These are phyloP conservation scores for Nephrotoma guestfalica DNA, from an alignment of 2,888 invertebrate species.

Conservation along the genomic window DNA sequence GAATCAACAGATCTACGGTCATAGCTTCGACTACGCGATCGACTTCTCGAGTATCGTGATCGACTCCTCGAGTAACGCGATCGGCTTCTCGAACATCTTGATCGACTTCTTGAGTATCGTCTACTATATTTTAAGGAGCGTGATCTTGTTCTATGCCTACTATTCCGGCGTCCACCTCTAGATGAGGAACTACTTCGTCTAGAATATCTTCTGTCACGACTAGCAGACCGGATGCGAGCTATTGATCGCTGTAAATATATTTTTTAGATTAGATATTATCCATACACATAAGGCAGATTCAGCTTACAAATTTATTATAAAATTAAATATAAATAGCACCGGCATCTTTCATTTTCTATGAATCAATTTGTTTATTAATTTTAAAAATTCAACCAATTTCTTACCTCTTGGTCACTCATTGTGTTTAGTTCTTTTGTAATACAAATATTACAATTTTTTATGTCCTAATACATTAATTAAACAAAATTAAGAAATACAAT, in stretches of 20 bases:
- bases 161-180: neutral
- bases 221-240: neutral
- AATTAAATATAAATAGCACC: neutral
- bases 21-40: conserved; percentile 41
- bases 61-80: conserved; percentile 13
- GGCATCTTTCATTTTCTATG: neutral
- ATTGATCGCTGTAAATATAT: neutral
- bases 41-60: conserved; percentile 14
- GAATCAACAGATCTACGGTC: conserved; percentile 50
- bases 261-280: neutral
- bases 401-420: conserved; percentile 1
- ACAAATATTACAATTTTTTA: neutral
- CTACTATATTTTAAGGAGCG: neutral
- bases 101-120: conserved; percentile 13
- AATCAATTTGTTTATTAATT: neutral
- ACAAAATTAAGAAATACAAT: neutral
- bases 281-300: neutral
- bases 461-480: neutral
- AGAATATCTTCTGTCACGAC: neutral
- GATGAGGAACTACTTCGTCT: neutral
- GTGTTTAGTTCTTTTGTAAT: neutral
- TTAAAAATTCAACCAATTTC: neutral
- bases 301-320: neutral
- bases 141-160: neutral
- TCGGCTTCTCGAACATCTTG: conserved; percentile 15